Conservation (phyloP, 2,888 invertebrate genomes). For the Pegoplata infirma region DNA sequence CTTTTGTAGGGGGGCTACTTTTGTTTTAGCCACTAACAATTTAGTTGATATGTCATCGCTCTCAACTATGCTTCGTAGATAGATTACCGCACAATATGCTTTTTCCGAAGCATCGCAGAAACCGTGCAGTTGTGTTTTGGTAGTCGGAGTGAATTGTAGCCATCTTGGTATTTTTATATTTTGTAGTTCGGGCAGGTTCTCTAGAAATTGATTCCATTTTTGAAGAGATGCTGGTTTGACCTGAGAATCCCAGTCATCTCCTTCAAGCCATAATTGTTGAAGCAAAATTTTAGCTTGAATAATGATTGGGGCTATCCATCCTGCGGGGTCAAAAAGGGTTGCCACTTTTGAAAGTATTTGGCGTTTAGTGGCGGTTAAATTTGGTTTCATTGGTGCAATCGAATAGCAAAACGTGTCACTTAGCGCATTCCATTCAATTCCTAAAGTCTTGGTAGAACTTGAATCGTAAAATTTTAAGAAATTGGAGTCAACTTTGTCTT, state of each 20-base stretch:
- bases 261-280: no score
- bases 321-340: conserved; percentile 19
- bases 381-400: not conserved
- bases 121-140: not conserved
- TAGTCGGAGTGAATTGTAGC: not conserved
- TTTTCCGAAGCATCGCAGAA: no score
- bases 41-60: no score
- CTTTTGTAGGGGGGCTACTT: not conserved
- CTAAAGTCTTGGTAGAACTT: conserved; percentile 30
- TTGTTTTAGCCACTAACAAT: not conserved
- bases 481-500: no score
- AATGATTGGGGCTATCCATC: no score
- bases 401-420: no score
- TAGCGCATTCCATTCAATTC: conserved; percentile 24
- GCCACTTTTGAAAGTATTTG: conserved; percentile 17
- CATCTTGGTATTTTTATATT: conserved; percentile 14
- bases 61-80: no score
- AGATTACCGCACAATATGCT: not conserved
- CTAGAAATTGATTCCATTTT: not conserved
- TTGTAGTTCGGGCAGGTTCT: not conserved
- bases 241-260: not conserved
- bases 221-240: not conserved
- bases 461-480: conserved; percentile 26
- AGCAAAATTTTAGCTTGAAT: no score
- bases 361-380: conserved; percentile 1